A percentile compares a stretch with the other conserved stretches of the same genome.
Conservation (phyloP, 2,113 vertebrate genomes). For the Anthoscopus minutus region DNA sequence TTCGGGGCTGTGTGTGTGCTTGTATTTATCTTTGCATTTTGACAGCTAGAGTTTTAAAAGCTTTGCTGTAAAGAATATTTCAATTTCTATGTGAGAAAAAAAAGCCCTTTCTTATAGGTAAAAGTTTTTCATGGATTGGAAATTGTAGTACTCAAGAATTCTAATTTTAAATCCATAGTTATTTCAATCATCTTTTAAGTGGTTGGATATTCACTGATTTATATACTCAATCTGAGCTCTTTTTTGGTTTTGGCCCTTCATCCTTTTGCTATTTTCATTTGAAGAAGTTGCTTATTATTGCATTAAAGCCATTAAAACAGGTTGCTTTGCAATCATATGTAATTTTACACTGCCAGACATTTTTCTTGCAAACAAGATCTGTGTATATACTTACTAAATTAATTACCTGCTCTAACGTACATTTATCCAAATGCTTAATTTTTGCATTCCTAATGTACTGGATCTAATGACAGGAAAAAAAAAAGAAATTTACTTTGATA, state of each 20-base stretch:
- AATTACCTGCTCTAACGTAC: background rate
- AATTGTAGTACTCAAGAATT: background rate
- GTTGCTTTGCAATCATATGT: background rate
- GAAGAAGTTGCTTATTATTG: background rate
- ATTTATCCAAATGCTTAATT: background rate
- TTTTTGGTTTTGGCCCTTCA: background rate
- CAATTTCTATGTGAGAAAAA: background rate
- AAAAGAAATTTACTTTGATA: background rate
- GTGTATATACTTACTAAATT: background rate
- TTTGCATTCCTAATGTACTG: background rate
- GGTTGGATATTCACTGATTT: background rate
- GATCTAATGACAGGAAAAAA: background rate
- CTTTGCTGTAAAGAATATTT: background rate
- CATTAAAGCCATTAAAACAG: background rate
- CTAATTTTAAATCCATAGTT: background rate
- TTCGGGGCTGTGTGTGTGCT: background rate
- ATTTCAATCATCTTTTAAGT: background rate
- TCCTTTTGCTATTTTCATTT: background rate
- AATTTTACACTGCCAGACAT: background rate
- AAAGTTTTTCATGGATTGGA: background rate
- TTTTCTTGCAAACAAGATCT: background rate
- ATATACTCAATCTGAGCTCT: background rate
- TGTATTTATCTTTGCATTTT: background rate
- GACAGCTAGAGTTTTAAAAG: background rate
- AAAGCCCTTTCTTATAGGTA: background rate